A percentile compares a stretch with the other conserved stretches of the same genome.
These are phyloP conservation scores for Limnodromus scolopaceus DNA, from an alignment of 2,797 vertebrate species.

Conservation along the genomic window DNA sequence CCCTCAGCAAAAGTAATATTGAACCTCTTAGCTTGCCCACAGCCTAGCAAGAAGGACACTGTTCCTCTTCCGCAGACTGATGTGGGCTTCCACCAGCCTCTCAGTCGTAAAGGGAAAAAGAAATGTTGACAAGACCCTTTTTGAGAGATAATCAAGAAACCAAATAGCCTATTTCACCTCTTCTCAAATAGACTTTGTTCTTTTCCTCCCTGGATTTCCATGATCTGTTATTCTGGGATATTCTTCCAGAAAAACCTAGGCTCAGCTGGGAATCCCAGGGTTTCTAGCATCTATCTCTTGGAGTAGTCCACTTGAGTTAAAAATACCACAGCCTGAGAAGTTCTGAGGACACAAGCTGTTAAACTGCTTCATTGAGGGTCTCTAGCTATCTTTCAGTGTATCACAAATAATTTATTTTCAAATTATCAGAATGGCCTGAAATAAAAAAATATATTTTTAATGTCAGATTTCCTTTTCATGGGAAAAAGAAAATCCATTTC, in stretches of 20 bases:
- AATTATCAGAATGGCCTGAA: fast-evolving
- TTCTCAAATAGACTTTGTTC: background rate
- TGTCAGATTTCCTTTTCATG: background rate
- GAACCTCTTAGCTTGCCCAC: background rate
- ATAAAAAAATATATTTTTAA: background rate
- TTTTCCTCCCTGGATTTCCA: background rate
- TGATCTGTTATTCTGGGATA: background rate
- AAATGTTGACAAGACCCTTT: background rate
- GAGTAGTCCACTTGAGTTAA: background rate
- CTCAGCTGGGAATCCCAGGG: background rate
- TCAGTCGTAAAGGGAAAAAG: background rate
- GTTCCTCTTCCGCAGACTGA: background rate
- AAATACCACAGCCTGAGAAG: background rate
- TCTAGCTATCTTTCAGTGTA: background rate
- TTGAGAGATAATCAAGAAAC: background rate
- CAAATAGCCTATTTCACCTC: background rate
- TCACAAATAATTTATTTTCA: background rate
- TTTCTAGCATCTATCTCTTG: fast-evolving
- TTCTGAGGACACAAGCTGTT: background rate
- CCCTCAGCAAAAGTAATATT: background rate
- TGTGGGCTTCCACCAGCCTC: background rate
- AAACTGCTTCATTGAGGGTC: background rate
- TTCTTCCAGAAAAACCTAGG: background rate
- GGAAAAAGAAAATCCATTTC: background rate
- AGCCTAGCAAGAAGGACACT: background rate